Evolutionary conservation across 2,113 vertebrate genomes (phyloP), one percentile per base, ranked within the genome.

Genomic region (Scytalopus superciliaris): DNA sequence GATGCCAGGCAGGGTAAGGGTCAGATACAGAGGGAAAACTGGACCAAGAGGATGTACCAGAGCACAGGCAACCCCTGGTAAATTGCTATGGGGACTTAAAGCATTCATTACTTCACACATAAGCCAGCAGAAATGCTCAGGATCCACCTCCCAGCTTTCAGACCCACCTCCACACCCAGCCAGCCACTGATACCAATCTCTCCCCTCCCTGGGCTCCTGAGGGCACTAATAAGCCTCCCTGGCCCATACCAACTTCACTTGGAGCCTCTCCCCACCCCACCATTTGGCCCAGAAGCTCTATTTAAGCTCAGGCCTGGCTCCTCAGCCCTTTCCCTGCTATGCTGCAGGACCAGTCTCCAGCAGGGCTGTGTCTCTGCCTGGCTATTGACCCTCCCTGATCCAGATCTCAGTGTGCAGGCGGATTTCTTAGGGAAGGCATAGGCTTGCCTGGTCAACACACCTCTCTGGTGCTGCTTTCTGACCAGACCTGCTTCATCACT

Each of bases 381-480:
- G 23, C 45, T 50, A 6, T 4, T 28, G 22, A 52, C 24, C 12
- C 17, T 25, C 52, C 23, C 53, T 47, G 12, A 45, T 14, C 56
- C 42, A 72, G 37, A 57, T 9, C 44, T 68, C 33, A 31, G 0
- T 1, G 31, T 55, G 25, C 18, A 79, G 23, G 22, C 3, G 45
- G 28, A 12, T 3, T n/a, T 50, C 30, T 30, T 2, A 24, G 19
- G 2, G 8, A 10, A 45, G 45, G 19, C 21, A 10, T 0, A 30
- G 67, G 28, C n/a, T 27, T 33, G 4, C 22, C 31, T 23, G 76
- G 39, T 50, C 30, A 21, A 23, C 18, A 6, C 4, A 52, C 10
- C 27, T 5, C 11, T 18, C 40, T 60, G 30, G 25, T 45, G 39
- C 30, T 55, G 28, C 3, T 37, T 35, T 77, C 76, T 80, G 33